Conservation (phyloP, 2,113 vertebrate genomes). For the Chroicocephalus ridibundus region DNA sequence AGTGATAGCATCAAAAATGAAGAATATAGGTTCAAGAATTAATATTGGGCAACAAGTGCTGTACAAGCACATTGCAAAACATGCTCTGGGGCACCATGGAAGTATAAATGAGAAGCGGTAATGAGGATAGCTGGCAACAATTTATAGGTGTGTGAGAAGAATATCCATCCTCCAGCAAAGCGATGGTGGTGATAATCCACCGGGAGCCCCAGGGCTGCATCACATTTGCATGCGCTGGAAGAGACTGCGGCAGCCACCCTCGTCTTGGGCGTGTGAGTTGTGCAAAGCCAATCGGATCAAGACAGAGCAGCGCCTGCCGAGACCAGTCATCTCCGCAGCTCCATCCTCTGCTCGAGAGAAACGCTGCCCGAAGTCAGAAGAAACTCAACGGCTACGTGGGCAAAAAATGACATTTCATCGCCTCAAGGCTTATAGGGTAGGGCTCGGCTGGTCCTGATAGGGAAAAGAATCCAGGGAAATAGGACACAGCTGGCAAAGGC, state of each 20-base stretch:
- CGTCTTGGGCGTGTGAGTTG: accelerated
- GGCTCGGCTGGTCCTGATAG: neutral
- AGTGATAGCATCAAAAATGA: neutral
- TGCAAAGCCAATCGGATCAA: neutral
- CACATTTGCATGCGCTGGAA: neutral
- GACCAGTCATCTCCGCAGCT: neutral
- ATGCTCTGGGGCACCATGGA: neutral
- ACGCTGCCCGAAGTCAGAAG: neutral
- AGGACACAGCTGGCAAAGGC: neutral
- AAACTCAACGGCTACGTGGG: neutral
- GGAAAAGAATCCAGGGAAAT: neutral
- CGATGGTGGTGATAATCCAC: neutral
- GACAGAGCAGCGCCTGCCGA: neutral
- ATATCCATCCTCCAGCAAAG: neutral
- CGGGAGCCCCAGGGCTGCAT: neutral
- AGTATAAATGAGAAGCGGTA: neutral
- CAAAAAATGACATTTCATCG: neutral
- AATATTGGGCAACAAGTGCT: neutral
- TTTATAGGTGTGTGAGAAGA: neutral
- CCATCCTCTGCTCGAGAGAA: neutral
- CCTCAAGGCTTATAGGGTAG: neutral
- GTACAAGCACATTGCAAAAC: neutral
- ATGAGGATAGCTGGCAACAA: neutral
- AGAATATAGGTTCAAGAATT: neutral
- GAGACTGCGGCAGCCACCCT: neutral